Conservation (phyloP, 1,140 invertebrate genomes). For the Homarus americanus region DNA sequence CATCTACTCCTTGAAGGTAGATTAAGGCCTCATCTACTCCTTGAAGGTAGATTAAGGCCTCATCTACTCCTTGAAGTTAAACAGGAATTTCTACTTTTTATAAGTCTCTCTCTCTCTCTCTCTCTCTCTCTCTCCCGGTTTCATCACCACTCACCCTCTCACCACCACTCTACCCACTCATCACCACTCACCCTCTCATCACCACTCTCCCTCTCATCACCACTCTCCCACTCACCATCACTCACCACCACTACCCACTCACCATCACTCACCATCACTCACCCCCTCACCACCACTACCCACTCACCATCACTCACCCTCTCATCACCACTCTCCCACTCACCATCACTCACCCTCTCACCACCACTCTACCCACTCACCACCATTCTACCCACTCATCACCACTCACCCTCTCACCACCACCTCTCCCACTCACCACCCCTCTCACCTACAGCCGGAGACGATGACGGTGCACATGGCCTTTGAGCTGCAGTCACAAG, state of each 20-base stretch:
- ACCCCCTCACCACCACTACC: not conserved
- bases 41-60: too few species aligned
- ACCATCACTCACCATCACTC: not conserved
- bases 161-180: too few species aligned
- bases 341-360: not conserved
- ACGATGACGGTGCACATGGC: slow-evolving; percentile 86
- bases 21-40: too few species aligned
- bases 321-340: not conserved
- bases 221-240: not conserved
- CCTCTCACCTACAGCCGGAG: slow-evolving; percentile 80
- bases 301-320: not conserved
- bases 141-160: too few species aligned
- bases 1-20: too few species aligned
- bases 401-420: not conserved
- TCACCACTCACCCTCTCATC: not conserved
- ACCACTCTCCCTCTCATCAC: not conserved
- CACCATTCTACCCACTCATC: too few species aligned
- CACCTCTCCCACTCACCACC: not conserved
- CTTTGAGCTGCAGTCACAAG: slow-evolving; percentile 86
- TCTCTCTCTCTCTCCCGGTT: too few species aligned
- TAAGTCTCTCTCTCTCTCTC: too few species aligned
- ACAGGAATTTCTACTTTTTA: too few species aligned
- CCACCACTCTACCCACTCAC: not conserved
- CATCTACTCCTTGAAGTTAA: too few species aligned
- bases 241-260: too few species aligned